Evolutionary conservation across 2,888 invertebrate genomes (phyloP).

Genomic region (Euspilapteryx auroguttella): DNA sequence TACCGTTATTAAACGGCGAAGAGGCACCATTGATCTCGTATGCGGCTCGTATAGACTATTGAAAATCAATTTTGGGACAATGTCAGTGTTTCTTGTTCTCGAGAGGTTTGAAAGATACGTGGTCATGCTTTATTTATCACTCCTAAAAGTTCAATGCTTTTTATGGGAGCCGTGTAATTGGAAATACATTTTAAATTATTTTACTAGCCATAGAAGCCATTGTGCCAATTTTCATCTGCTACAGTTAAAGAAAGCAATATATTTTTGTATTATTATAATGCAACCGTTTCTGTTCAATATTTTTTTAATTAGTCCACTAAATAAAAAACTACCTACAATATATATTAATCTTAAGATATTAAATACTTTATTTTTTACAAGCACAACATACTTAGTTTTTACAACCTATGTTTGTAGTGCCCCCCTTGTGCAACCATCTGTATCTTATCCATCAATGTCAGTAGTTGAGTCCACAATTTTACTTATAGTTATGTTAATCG

Average conservation of each 20-base stretch:
- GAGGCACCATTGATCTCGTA: slow-evolving; percentile 22
- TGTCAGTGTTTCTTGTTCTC: slow-evolving; percentile 22
- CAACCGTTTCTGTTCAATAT: too few species aligned
- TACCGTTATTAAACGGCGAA: slow-evolving; percentile 25
- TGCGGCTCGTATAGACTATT: slow-evolving; percentile 17
- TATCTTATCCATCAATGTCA: slow-evolving; percentile 33
- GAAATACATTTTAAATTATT: slow-evolving; percentile 12
- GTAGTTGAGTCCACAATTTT: too few species aligned
- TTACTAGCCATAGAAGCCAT: neutral
- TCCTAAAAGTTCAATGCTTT: slow-evolving; percentile 26
- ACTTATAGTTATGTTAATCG: too few species aligned
- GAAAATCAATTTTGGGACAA: slow-evolving; percentile 24
- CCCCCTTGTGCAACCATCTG: slow-evolving; percentile 40
- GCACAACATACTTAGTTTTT: too few species aligned
- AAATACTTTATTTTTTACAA: too few species aligned
- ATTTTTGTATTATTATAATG: too few species aligned
- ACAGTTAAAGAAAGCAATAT: too few species aligned
- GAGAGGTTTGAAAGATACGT: slow-evolving; percentile 37
- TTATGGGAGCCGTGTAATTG: slow-evolving; percentile 20
- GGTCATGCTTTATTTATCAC: slow-evolving; percentile 40
- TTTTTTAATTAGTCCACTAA: too few species aligned
- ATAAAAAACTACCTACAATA: too few species aligned
- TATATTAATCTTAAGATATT: too few species aligned
- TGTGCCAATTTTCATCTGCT: too few species aligned
- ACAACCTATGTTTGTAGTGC: slow-evolving; percentile 14